Evolutionary conservation across 2,797 vertebrate species (phyloP), one percentile per base, ranked within the genome.

Genomic region (Merluccius polli): DNA sequence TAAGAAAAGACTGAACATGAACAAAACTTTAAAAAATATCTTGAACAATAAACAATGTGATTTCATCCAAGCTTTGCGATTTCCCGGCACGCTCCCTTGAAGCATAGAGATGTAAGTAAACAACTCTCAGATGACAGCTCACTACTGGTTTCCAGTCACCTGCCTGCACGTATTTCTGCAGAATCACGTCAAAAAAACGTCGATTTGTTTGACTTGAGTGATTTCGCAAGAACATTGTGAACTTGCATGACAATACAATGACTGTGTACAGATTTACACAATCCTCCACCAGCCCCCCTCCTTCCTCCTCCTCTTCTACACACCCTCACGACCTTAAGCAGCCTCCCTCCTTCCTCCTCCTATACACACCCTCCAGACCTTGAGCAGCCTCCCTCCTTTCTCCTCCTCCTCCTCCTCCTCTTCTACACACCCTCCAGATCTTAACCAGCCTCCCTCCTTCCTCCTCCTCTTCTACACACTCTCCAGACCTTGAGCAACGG

Each of bases 401-500:
- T 59, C 48, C 44, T 21, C 16, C 44, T 48, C 44, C 15, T 48
- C 44, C 18, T 6, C 44, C 44, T 48, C 44, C 11, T 48, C 44
- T 13, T 48, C 3, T 13, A 1, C 41, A 35, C 3, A 35, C 33
- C 3, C 33, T 3, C 33, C 3, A 35, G 33, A 35, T 3, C 3
- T n/a, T n/a, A n/a, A n/a, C n/a, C n/a, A n/a, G n/a, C n/a, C n/a
- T n/a, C n/a, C n/a, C n/a, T n/a, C n/a, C n/a, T n/a, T n/a, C 41
- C 3, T 44, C 16, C 44, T 52, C 44, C 44, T 52, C 1, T 11
- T 52, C 21, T 35, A 3, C 33, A 35, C 4, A 15, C 48, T 1
- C 48, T 3, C 48, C 18, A 59, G 52, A n/a, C 7, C 21, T 90
- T 90, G 86, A 85, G 87, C 83, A 91, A 91, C 78, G 87, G 68